Conservation (phyloP, 2,888 invertebrate genomes). For the Spisula subtruncata region DNA sequence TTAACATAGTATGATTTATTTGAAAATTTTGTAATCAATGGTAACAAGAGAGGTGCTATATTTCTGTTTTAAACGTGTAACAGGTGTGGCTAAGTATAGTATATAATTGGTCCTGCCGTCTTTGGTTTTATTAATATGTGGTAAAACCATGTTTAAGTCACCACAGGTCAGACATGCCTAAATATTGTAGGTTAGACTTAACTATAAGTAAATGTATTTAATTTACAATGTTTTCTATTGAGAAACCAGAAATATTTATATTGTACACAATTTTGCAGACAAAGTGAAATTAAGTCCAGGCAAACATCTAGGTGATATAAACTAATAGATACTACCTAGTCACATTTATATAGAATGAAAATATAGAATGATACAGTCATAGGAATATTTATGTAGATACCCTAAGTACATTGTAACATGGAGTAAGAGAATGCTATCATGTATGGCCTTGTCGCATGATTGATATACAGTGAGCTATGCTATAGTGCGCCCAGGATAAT, state of each 20-base stretch:
- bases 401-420: not conserved
- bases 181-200: not conserved
- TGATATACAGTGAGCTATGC: not conserved
- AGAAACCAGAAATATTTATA: too few relatives aligned
- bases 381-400: not conserved
- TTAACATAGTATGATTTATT: too few relatives aligned
- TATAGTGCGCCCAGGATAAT: too few relatives aligned
- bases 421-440: not conserved
- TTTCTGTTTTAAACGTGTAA: too few relatives aligned
- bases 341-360: not conserved
- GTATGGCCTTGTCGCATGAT: not conserved
- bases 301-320: not conserved
- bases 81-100: too few relatives aligned
- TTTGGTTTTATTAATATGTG: too few relatives aligned
- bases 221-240: too few relatives aligned
- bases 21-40: too few relatives aligned
- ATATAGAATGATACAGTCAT: not conserved
- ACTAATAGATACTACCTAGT: not conserved
- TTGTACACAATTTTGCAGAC: not conserved
- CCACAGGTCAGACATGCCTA: constrained; percentile 7
- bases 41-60: too few relatives aligned
- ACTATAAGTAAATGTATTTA: not conserved
- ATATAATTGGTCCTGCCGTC: too few relatives aligned
- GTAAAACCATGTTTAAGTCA: not conserved
- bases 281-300: not conserved